Percentiles rank a stretch among this genome's conserved stretches.
These are phyloP conservation scores for Hypena proboscidalis DNA, from an alignment of 2,888 invertebrate species.

Conservation along the genomic window DNA sequence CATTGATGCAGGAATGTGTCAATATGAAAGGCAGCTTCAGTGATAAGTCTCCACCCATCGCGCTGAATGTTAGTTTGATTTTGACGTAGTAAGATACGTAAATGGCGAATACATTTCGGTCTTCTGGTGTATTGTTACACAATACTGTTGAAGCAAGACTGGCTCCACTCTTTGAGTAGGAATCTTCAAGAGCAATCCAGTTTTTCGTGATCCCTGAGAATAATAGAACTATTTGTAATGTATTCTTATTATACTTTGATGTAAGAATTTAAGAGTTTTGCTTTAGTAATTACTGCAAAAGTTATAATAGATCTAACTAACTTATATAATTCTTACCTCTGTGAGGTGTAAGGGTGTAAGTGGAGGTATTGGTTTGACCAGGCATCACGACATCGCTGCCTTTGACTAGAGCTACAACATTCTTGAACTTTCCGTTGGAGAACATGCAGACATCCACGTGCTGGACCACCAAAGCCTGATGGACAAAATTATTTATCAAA, in stretches of 20 bases:
- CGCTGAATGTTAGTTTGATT: slow-evolving; percentile 92
- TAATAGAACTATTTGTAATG: slow-evolving; percentile 6
- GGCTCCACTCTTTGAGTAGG: slow-evolving; percentile 89
- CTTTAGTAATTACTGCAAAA: background rate
- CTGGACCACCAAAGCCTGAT: slow-evolving; percentile 92
- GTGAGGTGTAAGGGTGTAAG: slow-evolving; percentile 89
- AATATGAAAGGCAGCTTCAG: slow-evolving; percentile 92
- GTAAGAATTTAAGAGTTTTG: no score
- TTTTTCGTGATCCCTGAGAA: slow-evolving; percentile 92
- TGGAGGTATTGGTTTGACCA: slow-evolving; percentile 86
- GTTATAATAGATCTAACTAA: background rate
- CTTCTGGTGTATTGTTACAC: slow-evolving; percentile 86
- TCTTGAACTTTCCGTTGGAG: slow-evolving; percentile 97
- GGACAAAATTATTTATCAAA: slow-evolving; percentile 6
- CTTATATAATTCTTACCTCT: slow-evolving; percentile 64
- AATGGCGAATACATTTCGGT: slow-evolving; percentile 94
- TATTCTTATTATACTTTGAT: no score
- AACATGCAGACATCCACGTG: slow-evolving; percentile 98
- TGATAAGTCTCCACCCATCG: slow-evolving; percentile 92
- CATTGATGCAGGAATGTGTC: slow-evolving; percentile 89
- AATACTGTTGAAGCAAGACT: slow-evolving; percentile 87
- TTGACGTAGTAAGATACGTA: slow-evolving; percentile 97
- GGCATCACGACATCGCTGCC: slow-evolving; percentile 87
- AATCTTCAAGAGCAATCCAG: slow-evolving; percentile 96
- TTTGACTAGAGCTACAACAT: slow-evolving; percentile 90